Conservation (phyloP, 2,888 invertebrate genomes). For the Xylocampa areola region DNA sequence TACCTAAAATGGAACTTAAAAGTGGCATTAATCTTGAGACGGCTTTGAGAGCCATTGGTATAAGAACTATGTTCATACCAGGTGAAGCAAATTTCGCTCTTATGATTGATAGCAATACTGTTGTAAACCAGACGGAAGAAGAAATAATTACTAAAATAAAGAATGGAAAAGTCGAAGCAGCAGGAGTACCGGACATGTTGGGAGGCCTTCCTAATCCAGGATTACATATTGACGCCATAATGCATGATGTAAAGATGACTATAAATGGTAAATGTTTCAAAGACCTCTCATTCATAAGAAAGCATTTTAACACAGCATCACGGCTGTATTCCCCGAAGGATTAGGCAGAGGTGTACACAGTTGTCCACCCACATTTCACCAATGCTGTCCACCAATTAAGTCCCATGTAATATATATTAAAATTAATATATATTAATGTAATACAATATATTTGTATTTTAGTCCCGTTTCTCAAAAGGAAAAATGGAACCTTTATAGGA, state of each 20-base stretch:
- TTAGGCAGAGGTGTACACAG: too few relatives aligned
- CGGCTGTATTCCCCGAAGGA: too few relatives aligned
- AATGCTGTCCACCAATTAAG: too few relatives aligned
- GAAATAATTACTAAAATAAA: slow-evolving; percentile 68
- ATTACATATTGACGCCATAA: slow-evolving; percentile 90
- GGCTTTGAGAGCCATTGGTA: slow-evolving; percentile 89
- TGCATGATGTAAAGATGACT: slow-evolving; percentile 92
- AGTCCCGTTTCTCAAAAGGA: too few relatives aligned
- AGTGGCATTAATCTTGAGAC: slow-evolving; percentile 88
- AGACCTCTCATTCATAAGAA: too few relatives aligned
- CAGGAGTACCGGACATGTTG: slow-evolving; percentile 65
- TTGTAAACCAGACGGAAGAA: slow-evolving; percentile 66
- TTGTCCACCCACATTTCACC: too few relatives aligned
- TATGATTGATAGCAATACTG: slow-evolving; percentile 80
- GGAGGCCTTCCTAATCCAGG: slow-evolving; percentile 88
- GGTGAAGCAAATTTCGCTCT: slow-evolving; percentile 91
- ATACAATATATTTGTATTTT: too few relatives aligned
- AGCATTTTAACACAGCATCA: too few relatives aligned
- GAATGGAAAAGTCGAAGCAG: slow-evolving; percentile 54
- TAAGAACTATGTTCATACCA: slow-evolving; percentile 91
- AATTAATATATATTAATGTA: too few relatives aligned
- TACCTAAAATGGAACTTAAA: slow-evolving; percentile 93
- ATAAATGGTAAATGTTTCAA: slow-evolving; percentile 83
- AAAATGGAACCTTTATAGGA: too few relatives aligned
- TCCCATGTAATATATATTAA: too few relatives aligned